phyloP scores from a whole-genome alignment of 1,140 invertebrate species.

The Lordiphosa stackelbergi region DNA sequence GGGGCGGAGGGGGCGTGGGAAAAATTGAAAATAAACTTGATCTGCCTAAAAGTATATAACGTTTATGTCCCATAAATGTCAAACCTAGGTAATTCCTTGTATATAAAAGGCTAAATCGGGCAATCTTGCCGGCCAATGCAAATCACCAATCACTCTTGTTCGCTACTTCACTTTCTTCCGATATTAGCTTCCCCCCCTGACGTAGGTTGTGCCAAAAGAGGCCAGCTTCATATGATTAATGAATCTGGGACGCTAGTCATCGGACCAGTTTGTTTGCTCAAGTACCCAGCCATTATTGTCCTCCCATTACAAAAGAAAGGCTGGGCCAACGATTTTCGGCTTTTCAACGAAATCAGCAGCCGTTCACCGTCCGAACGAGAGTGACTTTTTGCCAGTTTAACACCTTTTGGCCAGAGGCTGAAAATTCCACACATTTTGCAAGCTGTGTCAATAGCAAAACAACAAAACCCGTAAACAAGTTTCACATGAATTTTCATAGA shows the following conservation, averaged over 20 bases:
- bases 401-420: conserved; percentile 48
- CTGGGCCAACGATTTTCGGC: conserved; percentile 57
- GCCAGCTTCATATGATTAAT: conserved; percentile 45
- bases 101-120: too few species aligned
- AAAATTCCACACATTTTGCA: conserved; percentile 41
- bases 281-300: conserved; percentile 38
- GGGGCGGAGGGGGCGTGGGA: too few species aligned
- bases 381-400: conserved; percentile 76
- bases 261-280: conserved; percentile 55
- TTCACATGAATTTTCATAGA: conserved; percentile 47
- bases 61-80: too few species aligned
- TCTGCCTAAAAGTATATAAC: too few species aligned
- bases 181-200: too few species aligned
- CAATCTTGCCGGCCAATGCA: too few species aligned
- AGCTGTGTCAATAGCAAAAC: conserved; percentile 58
- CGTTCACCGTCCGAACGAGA: conserved; percentile 13
- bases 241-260: conserved; percentile 27
- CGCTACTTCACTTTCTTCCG: too few species aligned
- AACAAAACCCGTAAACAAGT: conserved; percentile 58
- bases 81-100: too few species aligned
- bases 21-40: too few species aligned
- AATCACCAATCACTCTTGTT: too few species aligned
- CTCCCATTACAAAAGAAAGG: conserved; percentile 23
- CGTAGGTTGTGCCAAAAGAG: conserved; percentile 53
- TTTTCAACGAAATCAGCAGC: conserved; percentile 54